Percentiles rank a stretch among this genome's conserved stretches.
Conservation (phyloP, 2,888 invertebrate genomes). For the Cosmia pyralina region DNA sequence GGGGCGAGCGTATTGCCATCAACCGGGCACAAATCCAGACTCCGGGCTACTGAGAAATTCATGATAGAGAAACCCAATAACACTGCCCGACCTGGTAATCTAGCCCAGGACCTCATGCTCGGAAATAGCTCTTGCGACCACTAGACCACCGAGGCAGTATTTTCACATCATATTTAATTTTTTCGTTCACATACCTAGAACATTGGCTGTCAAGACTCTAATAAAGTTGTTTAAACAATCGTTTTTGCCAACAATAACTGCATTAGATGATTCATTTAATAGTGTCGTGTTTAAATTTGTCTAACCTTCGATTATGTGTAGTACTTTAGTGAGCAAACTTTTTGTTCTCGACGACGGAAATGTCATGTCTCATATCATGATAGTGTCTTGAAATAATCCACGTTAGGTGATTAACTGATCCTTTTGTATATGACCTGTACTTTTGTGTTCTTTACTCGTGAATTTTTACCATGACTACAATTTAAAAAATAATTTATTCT, state of each 20-base stretch:
- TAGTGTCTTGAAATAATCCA: constrained; percentile 70
- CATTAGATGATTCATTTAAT: constrained; percentile 63
- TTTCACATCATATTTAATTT: background rate
- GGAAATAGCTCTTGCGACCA: too few species aligned
- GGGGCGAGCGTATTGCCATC: too few species aligned
- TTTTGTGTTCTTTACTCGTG: background rate
- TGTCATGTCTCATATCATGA: constrained; percentile 68
- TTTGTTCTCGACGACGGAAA: constrained; percentile 68
- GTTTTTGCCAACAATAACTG: constrained; percentile 54
- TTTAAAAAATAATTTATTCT: constrained; percentile 1
- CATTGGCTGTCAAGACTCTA: background rate
- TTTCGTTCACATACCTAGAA: too few species aligned
- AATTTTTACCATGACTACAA: background rate
- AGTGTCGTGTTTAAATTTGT: constrained; percentile 56
- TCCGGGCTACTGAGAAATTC: too few species aligned
- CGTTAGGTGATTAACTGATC: constrained; percentile 53
- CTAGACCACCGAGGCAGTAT: background rate
- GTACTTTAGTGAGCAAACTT: constrained; percentile 65
- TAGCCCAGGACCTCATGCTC: too few species aligned
- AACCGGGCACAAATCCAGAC: too few species aligned
- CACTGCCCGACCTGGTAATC: too few species aligned
- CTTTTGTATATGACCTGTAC: constrained; percentile 25
- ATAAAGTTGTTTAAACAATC: constrained; percentile 30
- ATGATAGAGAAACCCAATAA: too few species aligned
- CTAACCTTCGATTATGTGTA: constrained; percentile 63